Conservation (phyloP, 1,140 invertebrate species). For the Bombus sibiricus region DNA sequence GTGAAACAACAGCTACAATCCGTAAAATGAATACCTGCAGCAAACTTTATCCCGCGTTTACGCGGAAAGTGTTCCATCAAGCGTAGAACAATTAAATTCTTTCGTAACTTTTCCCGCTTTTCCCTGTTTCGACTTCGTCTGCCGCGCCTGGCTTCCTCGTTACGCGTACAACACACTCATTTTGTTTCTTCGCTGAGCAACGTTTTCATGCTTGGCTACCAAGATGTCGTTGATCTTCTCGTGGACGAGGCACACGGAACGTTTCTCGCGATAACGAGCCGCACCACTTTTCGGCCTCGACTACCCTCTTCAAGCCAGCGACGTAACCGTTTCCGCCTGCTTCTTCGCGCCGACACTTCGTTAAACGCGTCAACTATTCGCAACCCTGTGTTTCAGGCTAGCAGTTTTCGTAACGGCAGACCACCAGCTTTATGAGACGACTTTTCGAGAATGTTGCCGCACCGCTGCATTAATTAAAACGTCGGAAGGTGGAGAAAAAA, state of each 20-base stretch:
- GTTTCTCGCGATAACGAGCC: slow-evolving; percentile 31
- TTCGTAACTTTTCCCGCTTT: not conserved
- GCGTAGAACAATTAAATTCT: slow-evolving; percentile 18
- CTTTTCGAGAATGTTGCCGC: too few relatives aligned
- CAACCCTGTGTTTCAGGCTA: not conserved
- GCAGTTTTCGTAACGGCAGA: too few relatives aligned
- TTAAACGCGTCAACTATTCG: slow-evolving; percentile 13
- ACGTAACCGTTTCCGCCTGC: not conserved
- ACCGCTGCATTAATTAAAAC: too few relatives aligned
- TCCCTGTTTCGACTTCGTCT: not conserved
- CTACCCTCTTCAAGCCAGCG: not conserved
- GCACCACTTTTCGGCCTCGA: slow-evolving; percentile 1
- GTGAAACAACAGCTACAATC: too few relatives aligned
- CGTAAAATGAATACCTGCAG: too few relatives aligned
- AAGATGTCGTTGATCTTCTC: not conserved
- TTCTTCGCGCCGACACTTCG: slow-evolving; percentile 19
- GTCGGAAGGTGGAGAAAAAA: too few relatives aligned
- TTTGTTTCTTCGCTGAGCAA: too few relatives aligned
- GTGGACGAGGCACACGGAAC: not conserved
- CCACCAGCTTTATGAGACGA: too few relatives aligned
- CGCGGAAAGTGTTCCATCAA: not conserved
- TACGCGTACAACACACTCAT: too few relatives aligned
- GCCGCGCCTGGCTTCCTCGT: too few relatives aligned
- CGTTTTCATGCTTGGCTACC: not conserved
- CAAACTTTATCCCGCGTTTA: too few relatives aligned